Evolutionary conservation across 2,888 invertebrate species (phyloP), one percentile per base, ranked within the genome.

Genomic region (Diogma glabrata): DNA sequence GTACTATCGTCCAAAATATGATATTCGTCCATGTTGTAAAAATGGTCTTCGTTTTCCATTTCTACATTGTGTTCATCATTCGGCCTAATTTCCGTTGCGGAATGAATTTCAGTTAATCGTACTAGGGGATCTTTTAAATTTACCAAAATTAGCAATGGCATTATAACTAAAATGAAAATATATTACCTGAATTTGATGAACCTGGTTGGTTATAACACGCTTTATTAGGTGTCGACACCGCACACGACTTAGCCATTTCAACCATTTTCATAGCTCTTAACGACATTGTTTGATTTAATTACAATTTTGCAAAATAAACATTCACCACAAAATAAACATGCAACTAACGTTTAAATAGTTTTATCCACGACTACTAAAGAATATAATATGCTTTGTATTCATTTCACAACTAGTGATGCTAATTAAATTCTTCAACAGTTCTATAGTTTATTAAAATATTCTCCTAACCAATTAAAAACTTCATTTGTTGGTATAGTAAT

Each of bases 231-330:
- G 38, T 38, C 17, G 4, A 38, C 38, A 38, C 38, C 9, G 17
- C 38, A 38, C 17, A 17, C 10, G 38, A 16, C 17, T 38, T 38
- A 8, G 38, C 38, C 17, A 17, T 38, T 38, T 38, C 38, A 38
- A 38, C 38, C 38, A 17, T 38, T 38, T 38, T 38, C 38, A 38
- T 38, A 38, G 14, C 38, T 38, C 38, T 38, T 38, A 38, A 38
- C 16, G 9, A 36, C 36, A 36, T 7, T 7, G 36, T 36, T 36
- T 5, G 36, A 28, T 28, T 28, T 36, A 7, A 17, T 38, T 14
- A 38, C 38, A 38, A 38, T 38, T 38, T 38, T 38, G 38, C 16
- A 38, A 38, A 4, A 38, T 38, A 16, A 38, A 38, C 38, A 38
- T 14, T 38, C 38, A 38, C 1, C 6, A 36, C n/a, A n/a, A n/a